Base-by-base conservation (phyloP, 1,140 invertebrate genomes). In the Microplitis demolitor region DNA sequence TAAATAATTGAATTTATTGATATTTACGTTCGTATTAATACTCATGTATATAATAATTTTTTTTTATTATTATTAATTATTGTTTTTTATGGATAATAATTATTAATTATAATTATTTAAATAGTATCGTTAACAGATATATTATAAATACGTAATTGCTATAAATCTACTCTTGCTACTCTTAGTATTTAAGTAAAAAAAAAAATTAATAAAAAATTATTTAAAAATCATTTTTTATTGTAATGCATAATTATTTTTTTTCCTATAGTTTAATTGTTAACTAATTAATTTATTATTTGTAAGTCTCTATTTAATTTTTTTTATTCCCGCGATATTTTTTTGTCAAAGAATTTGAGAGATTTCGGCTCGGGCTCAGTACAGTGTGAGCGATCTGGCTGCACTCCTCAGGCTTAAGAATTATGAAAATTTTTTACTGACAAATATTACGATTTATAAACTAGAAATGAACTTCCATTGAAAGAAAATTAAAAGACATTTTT, bases 151-250 rank as follows among this genome's bases (percentile, higher is more conserved):
- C 69, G 45, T 54, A 69, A 53, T 50, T 73, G 66, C 72, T 69
- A 73, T 73, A 62, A 73, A 69, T 16, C 51, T 68, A 63, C 34
- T 68, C 71, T 68, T 71, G 73, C 73, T 67, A 74, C 73, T 60
- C 68, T 33, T 74, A 74, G 73, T 70, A 68, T 71, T 68, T 56
- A 68, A 51, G 54, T 2, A 56, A 53, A 71, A 71, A 45, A 35
- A 71, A 71, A 54, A 70, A 39, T 50, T 50, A 50, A 8, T 50
- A 13, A 16, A 34, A 66, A 66, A 54, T 53, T 58, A 68, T 34
- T 24, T 45, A 50, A 66, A 72, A n/a, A 34, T 68, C 35, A 68
- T 68, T 68, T 61, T 5, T 9, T 45, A 45, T 45, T 45, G 39
- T 5, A 45, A 6, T 45, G 6, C 13, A 64, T 64, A 13, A 6